phyloP scores from a whole-genome alignment of 2,888 invertebrate species.

The Cepaea hortensis region DNA sequence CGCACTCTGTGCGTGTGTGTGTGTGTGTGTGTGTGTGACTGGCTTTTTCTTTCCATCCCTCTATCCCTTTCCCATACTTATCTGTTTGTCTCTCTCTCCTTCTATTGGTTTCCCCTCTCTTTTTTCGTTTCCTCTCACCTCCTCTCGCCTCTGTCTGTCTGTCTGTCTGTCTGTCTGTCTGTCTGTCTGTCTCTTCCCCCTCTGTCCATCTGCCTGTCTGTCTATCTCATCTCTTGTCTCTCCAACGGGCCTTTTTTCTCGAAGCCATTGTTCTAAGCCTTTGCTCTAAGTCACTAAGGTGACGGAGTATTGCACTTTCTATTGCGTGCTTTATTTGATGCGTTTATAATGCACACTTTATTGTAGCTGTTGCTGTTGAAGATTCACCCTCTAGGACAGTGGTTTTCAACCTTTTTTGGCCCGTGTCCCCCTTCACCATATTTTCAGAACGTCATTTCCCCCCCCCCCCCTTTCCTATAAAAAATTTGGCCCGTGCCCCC shows the following conservation, averaged over 20 bases:
- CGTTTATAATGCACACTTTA: too few relatives aligned
- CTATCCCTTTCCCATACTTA: background rate
- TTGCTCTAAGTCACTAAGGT: too few relatives aligned
- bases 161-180: background rate
- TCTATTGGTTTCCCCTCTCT: background rate
- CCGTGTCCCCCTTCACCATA: too few relatives aligned
- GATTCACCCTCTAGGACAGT: too few relatives aligned
- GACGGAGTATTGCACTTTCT: too few relatives aligned
- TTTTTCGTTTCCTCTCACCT: background rate
- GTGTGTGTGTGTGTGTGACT: background rate
- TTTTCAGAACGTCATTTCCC: too few relatives aligned
- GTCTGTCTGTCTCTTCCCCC: background rate
- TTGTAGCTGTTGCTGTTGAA: too few relatives aligned
- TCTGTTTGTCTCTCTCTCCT: background rate
- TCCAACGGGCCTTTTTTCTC: background rate
- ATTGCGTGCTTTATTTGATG: too few relatives aligned
- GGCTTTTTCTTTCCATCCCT: background rate
- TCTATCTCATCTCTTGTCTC: background rate
- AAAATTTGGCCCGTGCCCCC: too few relatives aligned
- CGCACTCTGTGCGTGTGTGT: background rate
- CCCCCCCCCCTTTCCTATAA: too few relatives aligned
- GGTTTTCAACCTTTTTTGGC: too few relatives aligned
- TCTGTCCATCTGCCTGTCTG: background rate
- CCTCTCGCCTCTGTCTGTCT: background rate
- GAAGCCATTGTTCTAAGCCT: too few relatives aligned